Evolutionary conservation across 30 jellyfish, hydroid and myxozoan genomes (phyloP).

Genomic region (Catostylus mosaicus): DNA sequence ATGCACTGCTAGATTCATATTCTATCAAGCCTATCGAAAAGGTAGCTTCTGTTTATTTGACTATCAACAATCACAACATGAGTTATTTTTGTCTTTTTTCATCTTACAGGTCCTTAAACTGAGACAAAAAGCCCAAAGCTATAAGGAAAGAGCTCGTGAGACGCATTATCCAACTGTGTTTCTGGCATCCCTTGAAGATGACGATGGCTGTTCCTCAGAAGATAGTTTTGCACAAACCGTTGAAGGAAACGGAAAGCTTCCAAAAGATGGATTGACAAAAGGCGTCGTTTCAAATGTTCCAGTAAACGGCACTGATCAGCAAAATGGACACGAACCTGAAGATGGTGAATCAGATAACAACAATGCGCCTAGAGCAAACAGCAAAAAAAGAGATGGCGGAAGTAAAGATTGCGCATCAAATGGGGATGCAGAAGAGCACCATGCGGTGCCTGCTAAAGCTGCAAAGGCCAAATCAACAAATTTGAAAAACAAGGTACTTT

Average conservation of each 20-base stretch:
- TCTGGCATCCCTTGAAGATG: conserved; percentile 55
- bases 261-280: background rate
- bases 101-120: conserved; percentile 54
- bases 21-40: background rate
- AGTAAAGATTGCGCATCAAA: background rate
- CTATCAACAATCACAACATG: too few relatives aligned
- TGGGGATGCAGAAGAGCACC: background rate
- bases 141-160: conserved; percentile 56
- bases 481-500: background rate
- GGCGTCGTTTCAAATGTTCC: background rate
- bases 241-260: background rate
- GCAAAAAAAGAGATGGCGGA: too few relatives aligned
- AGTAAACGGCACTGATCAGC: background rate
- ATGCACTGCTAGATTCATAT: background rate
- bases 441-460: background rate
- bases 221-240: conserved; percentile 2
- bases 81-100: background rate
- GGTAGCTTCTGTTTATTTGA: too few relatives aligned
- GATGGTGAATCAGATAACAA: background rate
- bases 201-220: conserved; percentile 21
- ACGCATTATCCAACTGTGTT: conserved; percentile 78
- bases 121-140: conserved; percentile 66
- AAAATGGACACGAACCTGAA: background rate
- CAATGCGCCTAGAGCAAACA: too few relatives aligned
- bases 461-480: background rate